Conservation (phyloP, 2,888 invertebrate genomes). For the Spilosoma lubricipeda region DNA sequence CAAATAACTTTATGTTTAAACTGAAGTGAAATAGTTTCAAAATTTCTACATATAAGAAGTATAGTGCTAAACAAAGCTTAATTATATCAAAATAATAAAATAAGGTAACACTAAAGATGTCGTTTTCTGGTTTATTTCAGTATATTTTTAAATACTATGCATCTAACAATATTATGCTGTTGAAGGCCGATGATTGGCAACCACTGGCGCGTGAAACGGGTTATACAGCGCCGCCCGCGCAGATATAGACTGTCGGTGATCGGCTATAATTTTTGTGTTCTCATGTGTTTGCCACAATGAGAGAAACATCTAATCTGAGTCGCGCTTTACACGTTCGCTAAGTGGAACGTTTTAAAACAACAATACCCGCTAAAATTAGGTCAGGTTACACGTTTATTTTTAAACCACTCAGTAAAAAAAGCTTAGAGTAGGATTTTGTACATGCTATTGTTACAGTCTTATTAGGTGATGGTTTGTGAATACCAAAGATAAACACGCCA, state of each 20-base stretch:
- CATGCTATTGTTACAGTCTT: background rate
- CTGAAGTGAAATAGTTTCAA: background rate
- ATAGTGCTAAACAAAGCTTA: background rate
- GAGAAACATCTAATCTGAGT: conserved; percentile 67
- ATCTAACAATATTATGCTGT: conserved; percentile 31
- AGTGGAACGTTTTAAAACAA: conserved; percentile 51
- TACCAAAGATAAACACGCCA: background rate
- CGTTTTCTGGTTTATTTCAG: conserved; percentile 4
- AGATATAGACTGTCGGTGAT: conserved; percentile 85
- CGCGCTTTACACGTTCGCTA: conserved; percentile 47
- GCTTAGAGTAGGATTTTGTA: conserved; percentile 22
- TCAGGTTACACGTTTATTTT: conserved; percentile 51
- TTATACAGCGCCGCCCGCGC: conserved; percentile 78
- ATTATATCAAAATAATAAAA: conserved; percentile 11
- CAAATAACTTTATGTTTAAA: background rate
- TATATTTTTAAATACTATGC: conserved; percentile 31
- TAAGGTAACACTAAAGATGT: conserved; percentile 18
- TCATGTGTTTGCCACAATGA: conserved; percentile 72
- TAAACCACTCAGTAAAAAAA: conserved; percentile 21
- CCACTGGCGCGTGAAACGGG: conserved; percentile 84
- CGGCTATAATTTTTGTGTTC: conserved; percentile 86
- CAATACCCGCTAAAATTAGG: conserved; percentile 52
- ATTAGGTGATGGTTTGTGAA: background rate
- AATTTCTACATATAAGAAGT: background rate
- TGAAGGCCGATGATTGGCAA: conserved; percentile 72